Percentiles rank a stretch among this genome's conserved stretches.
Evolutionary conservation across 1,140 invertebrate species (phyloP).

Genomic region (Aplysia californica): DNA sequence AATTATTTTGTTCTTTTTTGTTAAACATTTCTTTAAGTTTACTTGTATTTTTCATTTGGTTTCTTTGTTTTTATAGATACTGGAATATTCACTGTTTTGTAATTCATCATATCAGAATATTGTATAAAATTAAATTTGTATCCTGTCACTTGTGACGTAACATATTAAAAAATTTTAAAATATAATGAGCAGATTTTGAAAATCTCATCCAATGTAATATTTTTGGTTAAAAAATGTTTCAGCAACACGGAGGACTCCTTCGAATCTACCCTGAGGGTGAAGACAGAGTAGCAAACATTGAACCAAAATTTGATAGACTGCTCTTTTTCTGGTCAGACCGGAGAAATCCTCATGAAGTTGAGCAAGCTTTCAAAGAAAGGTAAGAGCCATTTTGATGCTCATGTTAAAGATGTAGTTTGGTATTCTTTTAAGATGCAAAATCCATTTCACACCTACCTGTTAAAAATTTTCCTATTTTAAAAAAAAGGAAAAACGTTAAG

Average conservation of each 20-base stretch:
- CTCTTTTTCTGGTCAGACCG: conserved; percentile 98
- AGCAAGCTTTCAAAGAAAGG: conserved; percentile 85
- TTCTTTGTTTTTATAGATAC: neutral
- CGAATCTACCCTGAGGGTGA: conserved; percentile 90
- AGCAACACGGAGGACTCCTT: conserved; percentile 78
- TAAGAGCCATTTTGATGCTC: conserved; percentile 39
- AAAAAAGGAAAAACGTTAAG: neutral
- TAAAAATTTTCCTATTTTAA: neutral
- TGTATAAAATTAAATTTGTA: neutral
- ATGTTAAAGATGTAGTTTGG: neutral
- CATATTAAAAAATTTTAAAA: neutral
- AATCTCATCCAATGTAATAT: no score
- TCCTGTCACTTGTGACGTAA: neutral
- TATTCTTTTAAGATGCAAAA: neutral
- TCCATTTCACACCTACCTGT: no score
- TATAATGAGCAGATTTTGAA: no score
- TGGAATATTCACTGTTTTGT: neutral
- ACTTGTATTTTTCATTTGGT: no score
- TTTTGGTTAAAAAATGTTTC: conserved; percentile 9
- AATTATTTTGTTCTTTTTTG: no score
- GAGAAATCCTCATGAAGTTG: conserved; percentile 96
- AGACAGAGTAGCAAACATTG: conserved; percentile 89
- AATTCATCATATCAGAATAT: neutral
- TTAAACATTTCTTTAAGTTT: no score
- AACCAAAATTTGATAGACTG: conserved; percentile 91